phyloP scores from a whole-genome alignment of 2,888 invertebrate species.

The Andrena bicolor region DNA sequence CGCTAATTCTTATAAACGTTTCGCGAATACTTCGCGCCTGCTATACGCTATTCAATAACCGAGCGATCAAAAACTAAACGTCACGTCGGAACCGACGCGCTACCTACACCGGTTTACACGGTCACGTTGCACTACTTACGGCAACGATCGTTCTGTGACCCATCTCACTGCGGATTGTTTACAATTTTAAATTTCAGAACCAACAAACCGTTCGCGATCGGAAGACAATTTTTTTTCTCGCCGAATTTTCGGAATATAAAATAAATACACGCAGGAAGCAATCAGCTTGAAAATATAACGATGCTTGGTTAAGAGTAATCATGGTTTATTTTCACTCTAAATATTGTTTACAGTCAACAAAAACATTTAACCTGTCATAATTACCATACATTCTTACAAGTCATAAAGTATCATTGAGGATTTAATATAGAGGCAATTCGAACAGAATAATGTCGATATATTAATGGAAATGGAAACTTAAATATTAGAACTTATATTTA shows the following conservation, averaged over 20 bases:
- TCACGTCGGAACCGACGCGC: conserved; percentile 75
- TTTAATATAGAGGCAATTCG: conserved; percentile 18
- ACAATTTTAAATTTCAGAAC: conserved; percentile 16
- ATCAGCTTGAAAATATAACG: not conserved
- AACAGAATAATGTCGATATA: conserved; percentile 12
- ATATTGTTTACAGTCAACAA: conserved; percentile 69
- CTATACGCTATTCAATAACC: conserved; percentile 1
- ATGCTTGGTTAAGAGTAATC: conserved; percentile 53
- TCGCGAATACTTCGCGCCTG: conserved; percentile 13
- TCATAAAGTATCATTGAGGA: conserved; percentile 25
- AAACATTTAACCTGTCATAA: conserved; percentile 50
- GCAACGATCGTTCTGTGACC: not conserved
- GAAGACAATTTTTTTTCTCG: no score
- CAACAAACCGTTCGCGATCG: not conserved
- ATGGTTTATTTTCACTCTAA: conserved; percentile 68
- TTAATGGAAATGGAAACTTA: conserved; percentile 38
- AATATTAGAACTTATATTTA: conserved; percentile 35
- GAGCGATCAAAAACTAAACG: conserved; percentile 67
- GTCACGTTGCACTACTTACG: conserved; percentile 19
- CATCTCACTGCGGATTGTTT: conserved; percentile 23
- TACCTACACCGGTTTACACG: conserved; percentile 50
- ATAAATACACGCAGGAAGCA: no score
- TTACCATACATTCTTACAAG: conserved; percentile 17
- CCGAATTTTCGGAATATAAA: no score
- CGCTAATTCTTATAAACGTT: conserved; percentile 27